phyloP scores from a whole-genome alignment of 2,797 vertebrate genomes.

The Sarcophilus harrisii region DNA sequence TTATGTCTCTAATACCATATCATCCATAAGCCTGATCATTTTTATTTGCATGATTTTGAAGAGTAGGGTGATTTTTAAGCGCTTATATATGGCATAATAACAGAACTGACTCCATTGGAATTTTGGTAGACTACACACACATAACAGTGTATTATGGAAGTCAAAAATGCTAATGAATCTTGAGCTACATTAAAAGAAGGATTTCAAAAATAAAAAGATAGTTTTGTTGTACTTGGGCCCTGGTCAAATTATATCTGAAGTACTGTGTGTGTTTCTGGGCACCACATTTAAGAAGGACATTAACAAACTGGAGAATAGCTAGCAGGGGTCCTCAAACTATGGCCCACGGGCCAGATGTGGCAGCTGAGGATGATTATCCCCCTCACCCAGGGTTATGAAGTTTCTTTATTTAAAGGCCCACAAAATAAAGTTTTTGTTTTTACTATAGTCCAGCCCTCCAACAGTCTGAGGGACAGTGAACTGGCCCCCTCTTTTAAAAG shows the following conservation, averaged over 20 bases:
- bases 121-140: neutral
- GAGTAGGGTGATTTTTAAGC: neutral
- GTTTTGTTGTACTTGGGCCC: neutral
- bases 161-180: neutral
- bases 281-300: neutral
- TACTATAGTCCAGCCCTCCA: too few species aligned
- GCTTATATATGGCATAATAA: neutral
- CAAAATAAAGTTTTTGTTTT: too few species aligned
- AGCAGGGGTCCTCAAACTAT: too few species aligned
- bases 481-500: too few species aligned
- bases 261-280: neutral
- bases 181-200: neutral
- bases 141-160: neutral
- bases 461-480: too few species aligned
- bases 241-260: neutral
- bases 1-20: neutral
- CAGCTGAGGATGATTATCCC: too few species aligned
- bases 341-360: too few species aligned
- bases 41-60: neutral
- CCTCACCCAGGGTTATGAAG: too few species aligned
- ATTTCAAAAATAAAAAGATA: neutral
- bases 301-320: neutral
- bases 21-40: neutral
- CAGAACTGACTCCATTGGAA: neutral
- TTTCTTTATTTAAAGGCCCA: too few species aligned